Conservation (phyloP, 2,113 vertebrate genomes). For the Leiothrix lutea region DNA sequence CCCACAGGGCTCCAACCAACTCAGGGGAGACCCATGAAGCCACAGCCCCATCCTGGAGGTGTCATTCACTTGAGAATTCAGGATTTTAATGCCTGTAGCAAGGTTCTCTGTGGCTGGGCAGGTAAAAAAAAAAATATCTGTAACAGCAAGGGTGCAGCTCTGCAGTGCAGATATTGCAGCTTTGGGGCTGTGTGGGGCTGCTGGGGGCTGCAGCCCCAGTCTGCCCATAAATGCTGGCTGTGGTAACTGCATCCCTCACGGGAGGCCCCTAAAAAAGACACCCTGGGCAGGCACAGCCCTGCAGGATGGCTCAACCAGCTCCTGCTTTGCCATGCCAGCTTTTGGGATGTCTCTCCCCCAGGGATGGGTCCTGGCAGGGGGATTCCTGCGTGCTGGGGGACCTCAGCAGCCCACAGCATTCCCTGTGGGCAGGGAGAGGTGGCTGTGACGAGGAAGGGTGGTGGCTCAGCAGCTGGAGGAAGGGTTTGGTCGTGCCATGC, state of each 20-base stretch:
- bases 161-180: neutral
- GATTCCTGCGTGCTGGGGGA: neutral
- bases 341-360: rapidly evolving
- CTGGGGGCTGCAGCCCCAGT: neutral
- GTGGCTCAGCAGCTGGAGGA: neutral
- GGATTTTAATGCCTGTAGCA: rapidly evolving
- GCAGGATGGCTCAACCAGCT: neutral
- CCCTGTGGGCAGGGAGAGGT: neutral
- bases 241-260: neutral
- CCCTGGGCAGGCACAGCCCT: neutral
- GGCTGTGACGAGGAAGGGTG: neutral
- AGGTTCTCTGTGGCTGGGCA: neutral
- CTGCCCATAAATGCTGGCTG: neutral
- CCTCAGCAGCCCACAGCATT: rapidly evolving
- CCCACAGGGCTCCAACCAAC: rapidly evolving
- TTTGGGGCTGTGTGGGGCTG: too few species aligned
- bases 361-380: neutral
- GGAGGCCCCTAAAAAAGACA: neutral
- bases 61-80: neutral
- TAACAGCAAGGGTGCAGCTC: neutral
- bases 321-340: neutral
- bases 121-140: neutral
- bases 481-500: neutral
- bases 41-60: neutral
- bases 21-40: neutral